These are phyloP conservation scores for Tachina fera DNA, from an alignment of 2,888 invertebrate species.

Conservation along the genomic window DNA sequence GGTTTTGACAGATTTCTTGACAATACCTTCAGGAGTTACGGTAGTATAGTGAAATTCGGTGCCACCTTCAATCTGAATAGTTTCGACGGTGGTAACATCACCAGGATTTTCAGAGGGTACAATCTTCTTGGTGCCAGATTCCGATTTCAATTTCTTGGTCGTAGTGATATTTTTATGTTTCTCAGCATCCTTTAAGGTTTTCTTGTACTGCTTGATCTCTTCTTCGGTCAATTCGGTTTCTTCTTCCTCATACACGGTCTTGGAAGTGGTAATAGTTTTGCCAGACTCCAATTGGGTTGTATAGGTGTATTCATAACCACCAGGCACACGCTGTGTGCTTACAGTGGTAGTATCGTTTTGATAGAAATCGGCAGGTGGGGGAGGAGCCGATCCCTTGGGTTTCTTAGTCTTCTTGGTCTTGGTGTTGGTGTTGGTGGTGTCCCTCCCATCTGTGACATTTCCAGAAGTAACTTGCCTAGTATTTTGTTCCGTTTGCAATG, in stretches of 20 bases:
- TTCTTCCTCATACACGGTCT: constrained; percentile 82
- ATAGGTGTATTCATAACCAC: constrained; percentile 81
- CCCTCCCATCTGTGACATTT: constrained; percentile 71
- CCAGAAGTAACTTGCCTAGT: constrained; percentile 76
- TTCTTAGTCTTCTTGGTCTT: constrained; percentile 79
- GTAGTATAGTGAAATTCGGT: constrained; percentile 82
- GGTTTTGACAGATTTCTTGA: constrained; percentile 82
- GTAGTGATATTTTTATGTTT: constrained; percentile 82
- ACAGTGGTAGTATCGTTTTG: constrained; percentile 80
- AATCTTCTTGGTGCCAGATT: constrained; percentile 82
- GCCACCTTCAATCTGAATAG: constrained; percentile 82
- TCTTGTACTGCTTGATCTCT: constrained; percentile 81
- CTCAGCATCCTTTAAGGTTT: constrained; percentile 82
- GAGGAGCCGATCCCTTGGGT: constrained; percentile 79
- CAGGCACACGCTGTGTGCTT: constrained; percentile 80
- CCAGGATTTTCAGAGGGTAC: constrained; percentile 82
- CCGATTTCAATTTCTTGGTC: constrained; percentile 81
- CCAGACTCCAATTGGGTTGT: constrained; percentile 81
- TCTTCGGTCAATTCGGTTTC: constrained; percentile 81
- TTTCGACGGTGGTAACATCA: constrained; percentile 82
- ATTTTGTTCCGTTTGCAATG: constrained; percentile 79
- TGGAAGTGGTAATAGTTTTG: constrained; percentile 81
- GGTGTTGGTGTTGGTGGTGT: constrained; percentile 71
- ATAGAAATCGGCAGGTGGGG: constrained; percentile 80
- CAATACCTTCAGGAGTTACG: constrained; percentile 81